Percentiles rank a stretch among this genome's conserved stretches.
These are phyloP conservation scores for Tenthredo mesomela DNA, from an alignment of 2,888 invertebrate genomes.

Conservation along the genomic window DNA sequence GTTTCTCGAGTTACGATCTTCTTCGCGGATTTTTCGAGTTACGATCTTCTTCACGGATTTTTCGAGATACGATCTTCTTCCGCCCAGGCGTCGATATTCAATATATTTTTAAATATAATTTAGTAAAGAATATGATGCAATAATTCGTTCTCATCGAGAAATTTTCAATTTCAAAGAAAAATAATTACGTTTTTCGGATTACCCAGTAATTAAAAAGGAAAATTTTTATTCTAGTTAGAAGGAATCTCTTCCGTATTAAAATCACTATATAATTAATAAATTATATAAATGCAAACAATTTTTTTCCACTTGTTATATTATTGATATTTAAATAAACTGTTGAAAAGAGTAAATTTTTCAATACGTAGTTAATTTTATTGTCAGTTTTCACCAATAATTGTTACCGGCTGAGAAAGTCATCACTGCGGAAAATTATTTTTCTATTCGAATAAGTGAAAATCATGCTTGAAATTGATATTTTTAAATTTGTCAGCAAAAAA, in stretches of 20 bases:
- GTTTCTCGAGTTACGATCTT: too few relatives aligned
- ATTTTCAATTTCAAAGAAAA: slow-evolving; percentile 8
- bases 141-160: slow-evolving; percentile 6
- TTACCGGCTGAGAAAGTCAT: too few relatives aligned
- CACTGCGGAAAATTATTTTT: too few relatives aligned
- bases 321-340: slow-evolving; percentile 5
- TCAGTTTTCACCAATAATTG: too few relatives aligned
- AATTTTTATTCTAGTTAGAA: background rate
- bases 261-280: slow-evolving; percentile 12
- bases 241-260: slow-evolving; percentile 6
- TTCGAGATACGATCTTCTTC: too few relatives aligned
- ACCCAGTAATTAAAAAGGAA: slow-evolving; percentile 12
- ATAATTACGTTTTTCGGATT: background rate
- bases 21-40: too few relatives aligned
- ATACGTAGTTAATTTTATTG: background rate
- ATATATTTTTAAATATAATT: too few relatives aligned
- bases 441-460: too few relatives aligned
- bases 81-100: too few relatives aligned
- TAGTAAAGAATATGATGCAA: background rate
- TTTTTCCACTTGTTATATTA: slow-evolving; percentile 8
- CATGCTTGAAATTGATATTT: too few relatives aligned
- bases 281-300: slow-evolving; percentile 8
- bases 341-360: slow-evolving; percentile 2
- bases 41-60: too few relatives aligned
- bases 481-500: too few relatives aligned